Evolutionary conservation across 2,113 vertebrate genomes (phyloP).

Genomic region (Erpornis zantholeuca): DNA sequence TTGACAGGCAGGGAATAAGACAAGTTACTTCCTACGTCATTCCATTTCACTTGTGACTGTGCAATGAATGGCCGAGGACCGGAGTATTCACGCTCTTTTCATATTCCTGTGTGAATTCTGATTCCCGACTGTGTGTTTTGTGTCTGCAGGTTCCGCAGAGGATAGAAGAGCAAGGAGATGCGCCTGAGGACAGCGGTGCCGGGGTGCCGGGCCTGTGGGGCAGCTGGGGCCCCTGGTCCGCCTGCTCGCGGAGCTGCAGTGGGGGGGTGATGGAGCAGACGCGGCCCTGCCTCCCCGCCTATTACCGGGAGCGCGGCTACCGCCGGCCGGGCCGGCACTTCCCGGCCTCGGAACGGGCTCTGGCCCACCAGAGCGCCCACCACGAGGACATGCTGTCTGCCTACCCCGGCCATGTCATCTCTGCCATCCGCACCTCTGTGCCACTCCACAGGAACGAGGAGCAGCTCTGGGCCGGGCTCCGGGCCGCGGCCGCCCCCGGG

Average conservation of each 20-base stretch:
- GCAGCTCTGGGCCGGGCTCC: background rate
- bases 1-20: background rate
- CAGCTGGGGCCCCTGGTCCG: slow-evolving; percentile 88
- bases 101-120: rapidly evolving
- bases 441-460: slow-evolving; percentile 70
- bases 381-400: slow-evolving; percentile 39
- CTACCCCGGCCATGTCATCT: slow-evolving; percentile 74
- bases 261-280: slow-evolving; percentile 88
- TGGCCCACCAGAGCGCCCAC: slow-evolving; percentile 4
- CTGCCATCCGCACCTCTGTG: slow-evolving; percentile 81
- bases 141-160: slow-evolving; percentile 81
- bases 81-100: rapidly evolving
- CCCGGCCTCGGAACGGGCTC: slow-evolving; percentile 16
- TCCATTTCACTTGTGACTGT: background rate
- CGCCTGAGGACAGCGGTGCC: slow-evolving; percentile 47
- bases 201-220: slow-evolving; percentile 83
- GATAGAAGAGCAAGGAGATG: slow-evolving; percentile 72
- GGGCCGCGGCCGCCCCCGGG: background rate
- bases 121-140: background rate
- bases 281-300: slow-evolving; percentile 82
- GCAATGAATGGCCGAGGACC: background rate
- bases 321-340: slow-evolving; percentile 17
- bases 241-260: slow-evolving; percentile 88
- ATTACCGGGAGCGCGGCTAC: slow-evolving; percentile 44
- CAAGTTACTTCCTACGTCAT: rapidly evolving